A percentile compares a stretch with the other conserved stretches of the same genome.
These are phyloP conservation scores for Smittia aterrima DNA, from an alignment of 2,888 invertebrate species.

Conservation along the genomic window DNA sequence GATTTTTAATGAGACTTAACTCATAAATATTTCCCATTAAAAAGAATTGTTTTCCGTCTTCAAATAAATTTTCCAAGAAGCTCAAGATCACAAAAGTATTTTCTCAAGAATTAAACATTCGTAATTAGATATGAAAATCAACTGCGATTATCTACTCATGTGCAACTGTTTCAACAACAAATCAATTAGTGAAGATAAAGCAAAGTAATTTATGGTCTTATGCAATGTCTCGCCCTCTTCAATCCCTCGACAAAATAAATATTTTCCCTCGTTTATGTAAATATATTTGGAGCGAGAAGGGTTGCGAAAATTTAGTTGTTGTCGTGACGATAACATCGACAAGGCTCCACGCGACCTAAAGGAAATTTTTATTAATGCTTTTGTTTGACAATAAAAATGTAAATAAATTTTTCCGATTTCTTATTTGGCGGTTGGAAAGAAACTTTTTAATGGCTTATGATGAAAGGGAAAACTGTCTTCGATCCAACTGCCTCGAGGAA, in stretches of 20 bases:
- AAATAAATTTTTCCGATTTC: not conserved
- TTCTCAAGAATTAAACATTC: too few species aligned
- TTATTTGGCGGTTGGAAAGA: not conserved
- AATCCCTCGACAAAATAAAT: not conserved
- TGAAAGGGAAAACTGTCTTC: not conserved
- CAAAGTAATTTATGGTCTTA: slow-evolving; percentile 3
- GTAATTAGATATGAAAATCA: too few species aligned
- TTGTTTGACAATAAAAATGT: slow-evolving; percentile 27
- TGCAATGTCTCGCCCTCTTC: not conserved
- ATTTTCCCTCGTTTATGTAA: not conserved
- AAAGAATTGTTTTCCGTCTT: too few species aligned
- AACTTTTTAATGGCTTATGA: slow-evolving; percentile 4
- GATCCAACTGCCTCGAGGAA: not conserved
- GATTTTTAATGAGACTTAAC: too few species aligned
- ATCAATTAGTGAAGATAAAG: not conserved
- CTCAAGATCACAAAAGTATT: too few species aligned
- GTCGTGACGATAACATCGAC: not conserved
- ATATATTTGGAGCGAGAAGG: not conserved
- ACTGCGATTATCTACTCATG: too few species aligned
- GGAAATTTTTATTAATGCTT: slow-evolving; percentile 6
- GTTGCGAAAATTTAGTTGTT: slow-evolving; percentile 9
- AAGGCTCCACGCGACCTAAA: not conserved
- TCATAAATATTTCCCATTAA: too few species aligned
- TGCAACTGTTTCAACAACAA: not conserved
- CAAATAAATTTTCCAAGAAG: too few species aligned